Evolutionary conservation across 2,888 invertebrate species (phyloP), one percentile per base, ranked within the genome.

Genomic region (Xanthorhoe spadicearia): DNA sequence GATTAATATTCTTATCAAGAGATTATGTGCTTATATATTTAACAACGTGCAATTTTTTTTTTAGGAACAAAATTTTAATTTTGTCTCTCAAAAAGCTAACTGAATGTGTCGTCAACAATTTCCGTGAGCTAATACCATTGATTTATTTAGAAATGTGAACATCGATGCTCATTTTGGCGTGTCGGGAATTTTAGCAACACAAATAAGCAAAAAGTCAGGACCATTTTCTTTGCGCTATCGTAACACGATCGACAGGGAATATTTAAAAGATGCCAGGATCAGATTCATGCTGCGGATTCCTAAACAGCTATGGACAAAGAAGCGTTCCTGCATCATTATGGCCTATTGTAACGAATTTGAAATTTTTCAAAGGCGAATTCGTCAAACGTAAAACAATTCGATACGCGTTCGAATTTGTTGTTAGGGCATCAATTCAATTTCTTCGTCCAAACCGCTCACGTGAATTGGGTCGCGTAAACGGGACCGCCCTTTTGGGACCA

Each of bases 361-460:
- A 90, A 90, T 87, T 90, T 92, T 86, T 83, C 76, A 90, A 92
- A 90, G 89, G 87, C 87, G 91, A 91, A 90, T 89, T 89, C 92
- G 91, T 89, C 91, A 92, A 92, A 90, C 89, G 90, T 93, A 92
- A 93, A 93, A 93, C 92, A 93, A 93, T 93, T 93, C 92, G 93
- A 93, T 91, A 93, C 93, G 93, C 92, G 89, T 92, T 91, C 83
- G 87, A 90, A 89, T 92, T 91, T 90, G 92, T 92, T 90, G 91
- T 92, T 89, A 80, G 88, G 83, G 82, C 85, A 90, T 91, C 90
- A 91, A 92, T 93, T 92, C 91, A 90, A 92, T 93, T 92, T 92
- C 92, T 92, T 92, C 86, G 89, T 87, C 88, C 86, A 83, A 87
- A 86, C 85, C 83, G 89, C 83, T 90, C 89, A 89, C 89, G 91